These are phyloP conservation scores for Serilophus lunatus DNA, from an alignment of 2,113 vertebrate genomes.

Conservation along the genomic window DNA sequence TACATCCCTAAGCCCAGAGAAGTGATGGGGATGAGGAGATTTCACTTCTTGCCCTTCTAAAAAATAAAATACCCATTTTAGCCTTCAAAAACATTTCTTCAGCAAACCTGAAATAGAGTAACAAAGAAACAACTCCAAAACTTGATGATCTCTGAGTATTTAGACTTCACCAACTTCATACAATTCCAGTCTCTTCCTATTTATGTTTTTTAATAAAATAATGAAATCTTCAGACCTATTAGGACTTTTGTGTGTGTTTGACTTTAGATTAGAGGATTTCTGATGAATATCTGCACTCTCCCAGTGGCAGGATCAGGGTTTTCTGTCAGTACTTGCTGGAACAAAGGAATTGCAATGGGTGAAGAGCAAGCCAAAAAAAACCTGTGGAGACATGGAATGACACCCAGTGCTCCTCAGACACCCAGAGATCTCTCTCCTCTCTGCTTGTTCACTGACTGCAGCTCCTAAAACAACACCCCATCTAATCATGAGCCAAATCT, in stretches of 20 bases:
- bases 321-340: neutral
- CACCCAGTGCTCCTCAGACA: neutral
- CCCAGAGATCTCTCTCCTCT: neutral
- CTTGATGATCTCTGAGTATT: neutral
- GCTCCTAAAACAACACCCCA: neutral
- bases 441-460: neutral
- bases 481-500: no score
- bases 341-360: neutral
- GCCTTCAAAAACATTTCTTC: neutral
- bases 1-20: neutral
- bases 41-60: neutral
- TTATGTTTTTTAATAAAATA: neutral
- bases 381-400: neutral
- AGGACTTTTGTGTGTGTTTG: neutral
- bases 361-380: neutral
- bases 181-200: neutral
- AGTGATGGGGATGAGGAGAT: neutral
- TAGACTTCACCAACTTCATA: neutral
- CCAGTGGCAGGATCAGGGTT: neutral
- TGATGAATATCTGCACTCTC: neutral
- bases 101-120: neutral
- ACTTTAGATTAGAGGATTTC: neutral
- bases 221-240: neutral
- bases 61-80: neutral
- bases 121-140: neutral